Evolutionary conservation across 2,113 vertebrate genomes (phyloP).

Genomic region (Polypterus bichir): DNA sequence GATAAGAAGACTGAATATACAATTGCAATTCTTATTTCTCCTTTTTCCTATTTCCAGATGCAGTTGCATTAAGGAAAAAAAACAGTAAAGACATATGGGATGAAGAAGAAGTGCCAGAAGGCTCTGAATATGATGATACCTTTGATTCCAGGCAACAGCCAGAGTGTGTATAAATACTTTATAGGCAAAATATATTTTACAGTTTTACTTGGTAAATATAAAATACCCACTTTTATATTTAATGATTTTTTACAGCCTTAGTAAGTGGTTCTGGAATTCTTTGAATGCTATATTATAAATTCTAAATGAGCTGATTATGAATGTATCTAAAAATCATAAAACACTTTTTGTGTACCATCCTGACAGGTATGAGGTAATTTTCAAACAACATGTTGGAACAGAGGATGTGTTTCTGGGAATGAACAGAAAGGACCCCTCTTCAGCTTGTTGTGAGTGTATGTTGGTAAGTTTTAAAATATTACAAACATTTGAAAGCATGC

Average conservation of each 20-base stretch:
- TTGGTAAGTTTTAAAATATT: conserved; percentile 50
- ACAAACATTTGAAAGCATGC: not conserved
- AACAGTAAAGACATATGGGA: conserved; percentile 69
- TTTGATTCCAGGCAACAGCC: conserved; percentile 69
- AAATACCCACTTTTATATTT: no score
- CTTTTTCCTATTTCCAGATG: no score
- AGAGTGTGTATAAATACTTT: conserved; percentile 57
- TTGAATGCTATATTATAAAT: no score
- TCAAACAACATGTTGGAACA: conserved; percentile 75
- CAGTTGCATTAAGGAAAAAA: conserved; percentile 30
- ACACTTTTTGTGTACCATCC: not conserved
- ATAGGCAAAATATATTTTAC: no score
- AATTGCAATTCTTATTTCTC: no score
- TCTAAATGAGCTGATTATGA: no score
- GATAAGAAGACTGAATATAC: no score
- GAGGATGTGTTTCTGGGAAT: conserved; percentile 82
- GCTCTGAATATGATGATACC: conserved; percentile 61
- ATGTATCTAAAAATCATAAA: not conserved
- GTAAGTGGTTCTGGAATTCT: no score
- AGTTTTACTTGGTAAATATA: no score
- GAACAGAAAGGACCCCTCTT: conserved; percentile 71
- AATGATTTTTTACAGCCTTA: no score
- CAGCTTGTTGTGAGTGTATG: conserved; percentile 79
- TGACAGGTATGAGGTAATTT: conserved; percentile 67
- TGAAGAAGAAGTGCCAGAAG: conserved; percentile 64